phyloP scores from a whole-genome alignment of 2,113 vertebrate genomes.

The Ailurus styani region DNA sequence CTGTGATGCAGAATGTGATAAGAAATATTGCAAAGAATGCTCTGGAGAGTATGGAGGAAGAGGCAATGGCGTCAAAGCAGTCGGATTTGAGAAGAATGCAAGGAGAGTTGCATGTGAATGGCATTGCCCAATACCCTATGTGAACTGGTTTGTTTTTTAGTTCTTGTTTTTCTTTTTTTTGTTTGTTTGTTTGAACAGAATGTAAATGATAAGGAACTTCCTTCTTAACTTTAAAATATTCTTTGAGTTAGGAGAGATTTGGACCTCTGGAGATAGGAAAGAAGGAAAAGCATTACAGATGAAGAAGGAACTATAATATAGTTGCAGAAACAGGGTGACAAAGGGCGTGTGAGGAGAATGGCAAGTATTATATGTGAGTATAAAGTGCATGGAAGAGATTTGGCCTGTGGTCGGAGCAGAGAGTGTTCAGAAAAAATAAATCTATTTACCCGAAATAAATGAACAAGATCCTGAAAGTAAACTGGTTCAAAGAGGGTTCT shows the following conservation, averaged over 20 bases:
- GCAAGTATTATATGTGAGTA: not conserved
- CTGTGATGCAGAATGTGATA: not conserved
- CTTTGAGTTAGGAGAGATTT: not conserved
- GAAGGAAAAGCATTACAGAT: not conserved
- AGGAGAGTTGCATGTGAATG: not conserved
- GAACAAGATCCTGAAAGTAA: not conserved
- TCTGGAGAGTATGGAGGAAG: not conserved
- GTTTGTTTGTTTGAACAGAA: not conserved
- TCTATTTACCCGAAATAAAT: not conserved
- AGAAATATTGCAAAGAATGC: slow-evolving; percentile 1
- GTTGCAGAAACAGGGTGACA: not conserved
- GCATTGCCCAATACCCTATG: not conserved
- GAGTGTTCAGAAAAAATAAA: not conserved
- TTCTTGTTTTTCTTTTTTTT: not conserved
- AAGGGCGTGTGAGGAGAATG: not conserved
- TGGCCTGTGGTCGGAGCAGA: not conserved
- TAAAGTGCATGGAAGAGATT: not conserved
- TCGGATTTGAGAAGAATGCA: not conserved
- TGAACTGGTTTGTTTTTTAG: not conserved
- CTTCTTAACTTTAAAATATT: not conserved
- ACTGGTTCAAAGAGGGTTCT: not conserved
- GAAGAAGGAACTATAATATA: not conserved
- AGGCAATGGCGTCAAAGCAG: not conserved
- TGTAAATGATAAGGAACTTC: not conserved
- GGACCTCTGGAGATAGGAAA: not conserved